phyloP scores from a whole-genome alignment of 2,888 invertebrate species.

The Lochmaea capreae region DNA sequence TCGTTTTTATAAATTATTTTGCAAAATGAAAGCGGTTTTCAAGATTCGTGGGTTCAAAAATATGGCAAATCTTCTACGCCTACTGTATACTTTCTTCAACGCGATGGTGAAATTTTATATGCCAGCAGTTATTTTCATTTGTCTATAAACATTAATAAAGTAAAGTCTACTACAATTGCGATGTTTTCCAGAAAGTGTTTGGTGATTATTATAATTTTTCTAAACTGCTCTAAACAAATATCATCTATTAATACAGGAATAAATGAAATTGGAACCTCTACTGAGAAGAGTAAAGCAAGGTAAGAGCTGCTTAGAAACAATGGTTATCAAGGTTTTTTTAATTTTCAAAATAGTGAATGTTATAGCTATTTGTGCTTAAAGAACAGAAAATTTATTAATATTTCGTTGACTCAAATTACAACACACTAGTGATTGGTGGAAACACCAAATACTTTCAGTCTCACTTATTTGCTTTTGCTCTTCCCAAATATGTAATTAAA shows the following conservation, averaged over 20 bases:
- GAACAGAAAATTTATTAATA: too few relatives aligned
- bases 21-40: constrained; percentile 40
- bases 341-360: too few relatives aligned
- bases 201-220: constrained; percentile 21
- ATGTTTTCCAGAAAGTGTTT: constrained; percentile 33
- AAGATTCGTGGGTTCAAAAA: constrained; percentile 37
- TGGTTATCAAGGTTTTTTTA: too few relatives aligned
- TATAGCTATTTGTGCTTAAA: too few relatives aligned
- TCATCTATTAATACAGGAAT: constrained; percentile 6
- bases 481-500: too few relatives aligned
- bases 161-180: constrained; percentile 14
- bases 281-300: constrained; percentile 36
- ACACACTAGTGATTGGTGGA: too few relatives aligned
- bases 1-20: constrained; percentile 6
- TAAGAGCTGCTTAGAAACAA: neutral
- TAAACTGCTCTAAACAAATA: constrained; percentile 17
- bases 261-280: neutral
- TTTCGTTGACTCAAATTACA: too few relatives aligned
- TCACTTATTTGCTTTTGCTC: too few relatives aligned
- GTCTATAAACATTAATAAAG: constrained; percentile 23
- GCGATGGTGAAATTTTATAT: constrained; percentile 46
- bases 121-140: constrained; percentile 24
- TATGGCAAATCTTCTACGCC: constrained; percentile 51
- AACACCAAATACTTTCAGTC: too few relatives aligned
- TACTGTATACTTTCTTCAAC: constrained; percentile 50